phyloP scores from a whole-genome alignment of 2,113 vertebrate genomes.

The Austrofundulus limnaeus region DNA sequence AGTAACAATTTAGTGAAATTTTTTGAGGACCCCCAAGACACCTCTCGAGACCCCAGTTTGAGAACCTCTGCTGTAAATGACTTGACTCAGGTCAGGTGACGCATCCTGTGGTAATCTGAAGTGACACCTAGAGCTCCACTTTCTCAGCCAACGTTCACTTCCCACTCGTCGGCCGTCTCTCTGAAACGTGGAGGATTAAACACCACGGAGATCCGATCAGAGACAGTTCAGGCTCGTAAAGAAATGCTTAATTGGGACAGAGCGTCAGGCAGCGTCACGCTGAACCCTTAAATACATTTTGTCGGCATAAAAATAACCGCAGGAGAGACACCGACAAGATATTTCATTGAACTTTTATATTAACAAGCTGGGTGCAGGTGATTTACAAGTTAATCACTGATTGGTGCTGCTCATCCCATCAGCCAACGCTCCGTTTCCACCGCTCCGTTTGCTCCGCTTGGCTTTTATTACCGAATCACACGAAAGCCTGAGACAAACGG shows the following conservation, averaged over 20 bases:
- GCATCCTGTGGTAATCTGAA: conserved; percentile 57
- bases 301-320: too few species aligned
- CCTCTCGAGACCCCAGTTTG: too few species aligned
- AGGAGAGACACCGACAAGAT: conserved; percentile 9
- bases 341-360: conserved; percentile 32
- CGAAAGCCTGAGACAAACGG: conserved; percentile 23
- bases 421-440: conserved; percentile 15
- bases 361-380: conserved; percentile 24
- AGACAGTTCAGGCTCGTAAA: conserved; percentile 32
- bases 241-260: conserved; percentile 23
- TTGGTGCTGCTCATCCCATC: conserved; percentile 30
- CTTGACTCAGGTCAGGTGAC: conserved; percentile 46
- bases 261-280: conserved; percentile 17
- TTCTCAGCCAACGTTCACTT: conserved; percentile 21
- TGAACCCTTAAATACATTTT: neutral
- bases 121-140: conserved; percentile 48
- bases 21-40: too few species aligned
- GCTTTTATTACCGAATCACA: conserved; percentile 32
- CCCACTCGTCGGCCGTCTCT: conserved; percentile 35
- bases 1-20: too few species aligned
- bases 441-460: conserved; percentile 42
- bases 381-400: conserved; percentile 51
- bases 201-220: conserved; percentile 27
- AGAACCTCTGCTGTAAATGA: too few species aligned
- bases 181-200: conserved; percentile 23